phyloP scores from a whole-genome alignment of 2,113 vertebrate species.

The Halichoerus grypus region DNA sequence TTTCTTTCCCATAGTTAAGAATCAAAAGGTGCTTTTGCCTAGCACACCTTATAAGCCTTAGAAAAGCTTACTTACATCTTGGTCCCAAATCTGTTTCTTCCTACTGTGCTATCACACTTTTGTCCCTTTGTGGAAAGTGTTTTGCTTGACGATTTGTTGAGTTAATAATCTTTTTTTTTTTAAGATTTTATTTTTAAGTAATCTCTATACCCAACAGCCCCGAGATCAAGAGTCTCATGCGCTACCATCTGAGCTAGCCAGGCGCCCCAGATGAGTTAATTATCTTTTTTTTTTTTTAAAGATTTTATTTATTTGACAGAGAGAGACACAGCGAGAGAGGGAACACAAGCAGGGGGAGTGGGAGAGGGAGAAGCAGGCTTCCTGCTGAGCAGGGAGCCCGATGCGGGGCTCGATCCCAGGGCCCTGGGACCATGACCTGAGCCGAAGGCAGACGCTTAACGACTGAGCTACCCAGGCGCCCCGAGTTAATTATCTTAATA shows the following conservation, averaged over 20 bases:
- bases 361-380: too few relatives aligned
- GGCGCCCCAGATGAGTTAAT: background rate
- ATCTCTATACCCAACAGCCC: background rate
- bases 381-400: too few relatives aligned
- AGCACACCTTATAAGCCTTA: background rate
- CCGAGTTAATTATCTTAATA: background rate
- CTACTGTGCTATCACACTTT: background rate
- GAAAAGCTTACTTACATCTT: conserved; percentile 1
- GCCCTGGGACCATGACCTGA: too few relatives aligned
- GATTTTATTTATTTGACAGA: too few relatives aligned
- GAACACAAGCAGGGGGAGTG: too few relatives aligned
- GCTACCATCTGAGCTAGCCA: background rate
- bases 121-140: background rate
- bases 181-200: background rate
- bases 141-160: background rate
- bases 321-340: too few relatives aligned
- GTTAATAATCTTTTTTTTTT: background rate
- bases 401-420: too few relatives aligned
- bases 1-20: background rate
- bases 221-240: background rate
- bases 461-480: background rate
- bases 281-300: background rate
- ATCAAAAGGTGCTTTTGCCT: background rate
- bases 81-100: background rate
- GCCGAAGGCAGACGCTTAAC: too few relatives aligned